These are phyloP conservation scores for Tethya wilhelma DNA, from an alignment of 37 sponge, comb jelly and placozoan genomes.

Conservation along the genomic window DNA sequence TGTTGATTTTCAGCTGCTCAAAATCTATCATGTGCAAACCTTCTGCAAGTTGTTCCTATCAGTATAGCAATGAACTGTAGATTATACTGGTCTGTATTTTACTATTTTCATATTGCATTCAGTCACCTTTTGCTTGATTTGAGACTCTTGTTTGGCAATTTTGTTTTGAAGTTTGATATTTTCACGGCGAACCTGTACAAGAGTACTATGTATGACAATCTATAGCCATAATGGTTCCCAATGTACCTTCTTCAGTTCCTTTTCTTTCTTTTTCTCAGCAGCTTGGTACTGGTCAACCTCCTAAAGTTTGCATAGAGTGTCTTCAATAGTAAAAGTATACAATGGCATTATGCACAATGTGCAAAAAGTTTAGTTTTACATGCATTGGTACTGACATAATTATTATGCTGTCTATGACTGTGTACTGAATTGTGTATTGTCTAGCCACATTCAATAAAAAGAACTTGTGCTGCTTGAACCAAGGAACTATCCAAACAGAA, in stretches of 20 bases:
- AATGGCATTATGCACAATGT: background rate
- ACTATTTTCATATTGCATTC: background rate
- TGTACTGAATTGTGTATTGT: no score
- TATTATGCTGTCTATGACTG: slow-evolving; percentile 12
- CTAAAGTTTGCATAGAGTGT: slow-evolving; percentile 8
- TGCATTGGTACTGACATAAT: background rate
- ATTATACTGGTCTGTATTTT: background rate
- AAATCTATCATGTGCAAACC: slow-evolving; percentile 99
- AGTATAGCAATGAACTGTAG: no score
- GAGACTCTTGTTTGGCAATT: slow-evolving; percentile 80
- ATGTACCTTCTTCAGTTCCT: slow-evolving; percentile 66
- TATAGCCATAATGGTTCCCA: background rate
- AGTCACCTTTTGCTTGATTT: slow-evolving; percentile 82
- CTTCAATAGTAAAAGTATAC: background rate
- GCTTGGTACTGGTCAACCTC: slow-evolving; percentile 73
- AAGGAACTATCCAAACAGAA: no score
- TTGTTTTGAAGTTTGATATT: slow-evolving; percentile 90
- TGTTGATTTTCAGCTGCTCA: slow-evolving; percentile 98
- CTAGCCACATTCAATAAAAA: no score
- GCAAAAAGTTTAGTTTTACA: background rate
- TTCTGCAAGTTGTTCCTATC: slow-evolving; percentile 94
- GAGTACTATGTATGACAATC: background rate
- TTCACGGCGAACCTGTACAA: slow-evolving; percentile 74
- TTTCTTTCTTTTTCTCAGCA: slow-evolving; percentile 78
- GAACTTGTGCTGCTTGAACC: no score